Evolutionary conservation across 2,888 invertebrate genomes (phyloP), one percentile per base, ranked within the genome.

Genomic region (Germaria angustata): DNA sequence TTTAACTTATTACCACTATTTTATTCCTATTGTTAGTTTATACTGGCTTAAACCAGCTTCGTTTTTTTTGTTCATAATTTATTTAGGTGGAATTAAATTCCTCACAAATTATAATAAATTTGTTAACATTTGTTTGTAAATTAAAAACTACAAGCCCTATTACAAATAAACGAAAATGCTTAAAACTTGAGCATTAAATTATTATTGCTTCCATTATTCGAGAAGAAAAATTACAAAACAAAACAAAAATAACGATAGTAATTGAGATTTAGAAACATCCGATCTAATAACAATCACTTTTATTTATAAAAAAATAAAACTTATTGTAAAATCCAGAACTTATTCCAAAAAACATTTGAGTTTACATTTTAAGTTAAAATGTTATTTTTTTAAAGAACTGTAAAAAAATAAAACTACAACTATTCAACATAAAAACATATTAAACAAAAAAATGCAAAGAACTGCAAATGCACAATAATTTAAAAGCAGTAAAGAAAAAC

Each of bases 31-130:
- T n/a, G n/a, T n/a, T n/a, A n/a, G n/a, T n/a, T n/a, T n/a, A n/a
- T n/a, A n/a, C n/a, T n/a, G n/a, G n/a, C n/a, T n/a, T n/a, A n/a
- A n/a, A n/a, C n/a, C n/a, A n/a, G n/a, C n/a, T n/a, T 3, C 15
- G 22, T 22, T 20, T 11, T 22, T 22, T 39, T 59, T 17, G 4
- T 51, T 63, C 39, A 24, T 28, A 24, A 20, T 76, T 68, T 68
- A 46, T 59, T 73, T 65, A 34, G 32, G 13, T 65, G 65, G 71
- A 81, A 81, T 81, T 81, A 51, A 66, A 81, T 76, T 76, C 69
- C 76, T 53, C 65, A 66, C 17, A 71, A 76, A 71, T 46, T 76
- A 22, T 61, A 76, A 65, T 53, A 63, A 80, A 79, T 65, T 46
- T 80, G 55, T 69, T 71, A 71, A 81, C 41, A 65, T 59, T 71